Evolutionary conservation across 2,888 invertebrate genomes (phyloP).

Genomic region (Phrixothrix hirtus): DNA sequence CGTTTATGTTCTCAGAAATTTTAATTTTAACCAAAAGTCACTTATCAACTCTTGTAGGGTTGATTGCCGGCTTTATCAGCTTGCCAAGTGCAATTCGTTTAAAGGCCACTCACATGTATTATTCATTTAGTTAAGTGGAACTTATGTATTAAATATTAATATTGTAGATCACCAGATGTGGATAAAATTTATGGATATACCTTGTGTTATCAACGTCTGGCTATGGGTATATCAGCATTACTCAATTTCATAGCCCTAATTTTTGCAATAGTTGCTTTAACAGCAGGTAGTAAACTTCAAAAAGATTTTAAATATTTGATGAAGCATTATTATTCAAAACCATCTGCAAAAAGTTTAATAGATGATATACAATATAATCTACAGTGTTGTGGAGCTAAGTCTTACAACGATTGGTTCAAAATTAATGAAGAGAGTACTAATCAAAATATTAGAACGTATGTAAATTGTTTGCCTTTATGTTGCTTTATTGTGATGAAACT

Average conservation of each 20-base stretch:
- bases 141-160: neutral
- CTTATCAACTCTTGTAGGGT: constrained; percentile 36
- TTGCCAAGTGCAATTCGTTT: constrained; percentile 40
- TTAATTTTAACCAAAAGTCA: constrained; percentile 36
- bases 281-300: constrained; percentile 1
- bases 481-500: no score
- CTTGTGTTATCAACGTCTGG: constrained; percentile 40
- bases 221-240: constrained; percentile 33
- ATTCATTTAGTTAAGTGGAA: constrained; percentile 7
- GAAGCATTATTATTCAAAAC: constrained; percentile 28
- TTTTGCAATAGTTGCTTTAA: constrained; percentile 21
- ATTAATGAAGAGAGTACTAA: no score
- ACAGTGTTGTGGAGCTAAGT: constrained; percentile 43
- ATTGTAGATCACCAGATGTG: constrained; percentile 34
- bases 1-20: constrained; percentile 38
- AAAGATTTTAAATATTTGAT: constrained; percentile 28
- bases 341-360: constrained; percentile 36
- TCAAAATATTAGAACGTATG: no score
- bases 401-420: constrained; percentile 40
- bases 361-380: constrained; percentile 43
- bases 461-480: no score
- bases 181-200: constrained; percentile 39
- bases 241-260: constrained; percentile 31
- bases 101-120: constrained; percentile 38
- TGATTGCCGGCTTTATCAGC: constrained; percentile 39